These are phyloP conservation scores for Adoxophyes honmai DNA, from an alignment of 1,140 invertebrate species.

Conservation along the genomic window DNA sequence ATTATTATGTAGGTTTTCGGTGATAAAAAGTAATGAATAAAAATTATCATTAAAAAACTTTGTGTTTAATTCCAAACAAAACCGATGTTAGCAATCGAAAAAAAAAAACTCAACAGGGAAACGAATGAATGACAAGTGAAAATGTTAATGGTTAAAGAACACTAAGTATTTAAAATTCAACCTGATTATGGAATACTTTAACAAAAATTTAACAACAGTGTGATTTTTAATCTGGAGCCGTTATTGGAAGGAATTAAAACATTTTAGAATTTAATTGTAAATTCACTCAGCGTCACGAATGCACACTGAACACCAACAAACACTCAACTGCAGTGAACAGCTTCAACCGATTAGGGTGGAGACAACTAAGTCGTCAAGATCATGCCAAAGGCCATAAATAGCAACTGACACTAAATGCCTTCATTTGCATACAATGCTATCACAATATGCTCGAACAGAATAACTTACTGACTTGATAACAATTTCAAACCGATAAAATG, in stretches of 20 bases:
- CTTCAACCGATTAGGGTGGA: constrained; percentile 50
- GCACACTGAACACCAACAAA: constrained; percentile 73
- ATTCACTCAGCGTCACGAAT: constrained; percentile 23
- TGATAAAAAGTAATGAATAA: too few species aligned
- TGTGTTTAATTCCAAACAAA: neutral
- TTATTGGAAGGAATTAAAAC: too few species aligned
- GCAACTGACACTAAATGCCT: constrained; percentile 50
- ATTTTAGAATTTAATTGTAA: too few species aligned
- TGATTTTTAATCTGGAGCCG: too few species aligned
- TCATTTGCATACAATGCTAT: constrained; percentile 32
- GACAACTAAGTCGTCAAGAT: constrained; percentile 39
- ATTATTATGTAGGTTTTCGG: too few species aligned
- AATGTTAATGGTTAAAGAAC: constrained; percentile 39
- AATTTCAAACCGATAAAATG: neutral
- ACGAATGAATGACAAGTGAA: constrained; percentile 28
- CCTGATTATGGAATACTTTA: too few species aligned
- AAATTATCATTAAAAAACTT: too few species aligned
- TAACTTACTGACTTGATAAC: neutral
- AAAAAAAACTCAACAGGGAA: constrained; percentile 9
- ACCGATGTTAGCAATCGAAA: constrained; percentile 16
- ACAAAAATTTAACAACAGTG: too few species aligned
- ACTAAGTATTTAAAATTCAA: too few species aligned
- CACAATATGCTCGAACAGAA: neutral
- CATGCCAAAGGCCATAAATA: constrained; percentile 46
- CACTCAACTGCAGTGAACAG: constrained; percentile 38